Evolutionary conservation across 2,113 vertebrate genomes (phyloP).

Genomic region (Eonycteris spelaea): DNA sequence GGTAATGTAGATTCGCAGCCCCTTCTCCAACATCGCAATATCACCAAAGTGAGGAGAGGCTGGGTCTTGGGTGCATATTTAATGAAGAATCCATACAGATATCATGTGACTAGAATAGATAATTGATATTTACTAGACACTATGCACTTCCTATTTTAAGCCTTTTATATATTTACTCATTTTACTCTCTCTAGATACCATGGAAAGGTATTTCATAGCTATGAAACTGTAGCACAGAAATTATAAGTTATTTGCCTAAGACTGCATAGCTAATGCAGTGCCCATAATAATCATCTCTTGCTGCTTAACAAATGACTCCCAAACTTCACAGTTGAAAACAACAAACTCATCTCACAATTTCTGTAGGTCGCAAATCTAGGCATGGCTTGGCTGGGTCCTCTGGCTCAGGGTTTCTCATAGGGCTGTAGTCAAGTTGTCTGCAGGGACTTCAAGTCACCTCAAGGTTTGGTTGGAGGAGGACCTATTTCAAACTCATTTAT

Average conservation of each 20-base stretch:
- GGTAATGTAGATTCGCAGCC: background rate
- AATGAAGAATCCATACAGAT: background rate
- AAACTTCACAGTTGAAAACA: background rate
- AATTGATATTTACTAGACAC: background rate
- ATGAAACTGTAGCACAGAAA: background rate
- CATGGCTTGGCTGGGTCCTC: background rate
- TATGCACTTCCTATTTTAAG: background rate
- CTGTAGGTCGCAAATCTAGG: background rate
- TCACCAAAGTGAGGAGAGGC: background rate
- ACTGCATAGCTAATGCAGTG: background rate
- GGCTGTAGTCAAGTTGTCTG: background rate
- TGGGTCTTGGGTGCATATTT: background rate
- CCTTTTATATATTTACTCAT: background rate
- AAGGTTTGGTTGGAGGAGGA: background rate
- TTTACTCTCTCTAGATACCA: conserved; percentile 1
- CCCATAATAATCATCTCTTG: background rate
- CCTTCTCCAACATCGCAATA: background rate
- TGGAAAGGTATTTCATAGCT: background rate
- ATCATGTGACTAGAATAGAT: background rate
- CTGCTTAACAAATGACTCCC: background rate
- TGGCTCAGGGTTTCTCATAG: background rate
- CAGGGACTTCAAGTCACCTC: background rate
- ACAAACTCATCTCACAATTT: background rate
- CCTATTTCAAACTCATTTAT: background rate
- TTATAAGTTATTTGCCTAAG: background rate